A percentile compares a stretch with the other conserved stretches of the same genome.
Conservation (phyloP, 92 coral and sea anemone species). For the Palythoa heliodiscus region DNA sequence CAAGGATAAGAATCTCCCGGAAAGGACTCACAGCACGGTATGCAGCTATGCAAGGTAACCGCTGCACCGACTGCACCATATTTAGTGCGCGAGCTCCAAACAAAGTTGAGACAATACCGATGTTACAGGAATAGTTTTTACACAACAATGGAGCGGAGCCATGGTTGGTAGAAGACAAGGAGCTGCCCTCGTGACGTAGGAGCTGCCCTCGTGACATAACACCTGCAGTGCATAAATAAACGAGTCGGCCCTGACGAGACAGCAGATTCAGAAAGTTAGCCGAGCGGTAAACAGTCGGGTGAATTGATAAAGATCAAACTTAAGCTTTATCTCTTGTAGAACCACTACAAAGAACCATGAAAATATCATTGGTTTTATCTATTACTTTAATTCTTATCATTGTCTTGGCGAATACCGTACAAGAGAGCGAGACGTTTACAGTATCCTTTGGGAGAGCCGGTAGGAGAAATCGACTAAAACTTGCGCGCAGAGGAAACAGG, state of each 20-base stretch:
- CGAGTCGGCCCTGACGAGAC: not conserved
- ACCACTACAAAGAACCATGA: not conserved
- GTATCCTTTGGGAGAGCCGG: not conserved
- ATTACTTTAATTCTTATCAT: conserved; percentile 5
- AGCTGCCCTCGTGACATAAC: conserved; percentile 26
- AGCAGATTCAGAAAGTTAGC: conserved; percentile 22
- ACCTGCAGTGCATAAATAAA: not conserved
- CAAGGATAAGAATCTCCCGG: too few relatives aligned
- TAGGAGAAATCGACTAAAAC: not conserved
- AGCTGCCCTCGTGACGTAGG: conserved; percentile 19
- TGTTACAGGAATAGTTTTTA: conserved; percentile 8
- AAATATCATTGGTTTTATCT: not conserved
- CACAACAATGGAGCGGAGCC: conserved; percentile 3
- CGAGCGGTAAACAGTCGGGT: not conserved
- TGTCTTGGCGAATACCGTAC: conserved; percentile 8
- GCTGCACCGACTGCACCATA: not conserved
- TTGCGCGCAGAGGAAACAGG: not conserved
- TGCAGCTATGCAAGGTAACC: too few relatives aligned
- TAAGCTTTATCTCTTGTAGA: not conserved
- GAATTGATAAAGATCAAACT: not conserved
- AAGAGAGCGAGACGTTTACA: conserved; percentile 5
- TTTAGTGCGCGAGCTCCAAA: conserved; percentile 9
- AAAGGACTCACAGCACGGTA: too few relatives aligned
- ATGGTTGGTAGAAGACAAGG: not conserved
- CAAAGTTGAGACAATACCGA: conserved; percentile 19